Conservation (phyloP, 2,113 vertebrate genomes). For the Phoenicopterus ruber region DNA sequence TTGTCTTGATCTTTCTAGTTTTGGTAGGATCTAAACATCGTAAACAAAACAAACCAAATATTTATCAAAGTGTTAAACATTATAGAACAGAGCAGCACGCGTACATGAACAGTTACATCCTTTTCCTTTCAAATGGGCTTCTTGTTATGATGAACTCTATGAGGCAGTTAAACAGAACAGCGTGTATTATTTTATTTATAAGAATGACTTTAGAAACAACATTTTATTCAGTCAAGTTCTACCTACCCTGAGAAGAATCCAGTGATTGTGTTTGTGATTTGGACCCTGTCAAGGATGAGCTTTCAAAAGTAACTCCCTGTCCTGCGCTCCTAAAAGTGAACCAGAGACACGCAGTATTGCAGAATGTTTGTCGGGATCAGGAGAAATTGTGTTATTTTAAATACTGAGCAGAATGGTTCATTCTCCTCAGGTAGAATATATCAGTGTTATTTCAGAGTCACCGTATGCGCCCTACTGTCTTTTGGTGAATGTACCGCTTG, state of each 20-base stretch:
- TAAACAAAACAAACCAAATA: not conserved
- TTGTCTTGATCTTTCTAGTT: slow-evolving; percentile 76
- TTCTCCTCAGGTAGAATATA: not conserved
- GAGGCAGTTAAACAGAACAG: not conserved
- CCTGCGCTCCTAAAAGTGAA: slow-evolving; percentile 35
- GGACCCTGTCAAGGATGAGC: slow-evolving; percentile 27
- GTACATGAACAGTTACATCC: not conserved
- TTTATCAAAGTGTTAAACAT: not conserved
- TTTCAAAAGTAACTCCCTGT: slow-evolving; percentile 52
- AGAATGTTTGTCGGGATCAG: not conserved
- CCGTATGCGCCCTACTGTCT: not conserved
- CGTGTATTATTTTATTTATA: not conserved
- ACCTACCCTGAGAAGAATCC: slow-evolving; percentile 72
- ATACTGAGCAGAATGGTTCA: not conserved
- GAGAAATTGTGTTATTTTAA: not conserved
- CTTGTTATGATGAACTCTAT: not conserved
- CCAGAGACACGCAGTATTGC: not conserved
- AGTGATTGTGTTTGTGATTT: slow-evolving; percentile 64
- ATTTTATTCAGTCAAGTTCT: not conserved
- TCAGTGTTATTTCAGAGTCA: not conserved
- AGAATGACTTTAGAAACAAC: not conserved
- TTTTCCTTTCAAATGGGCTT: not conserved
- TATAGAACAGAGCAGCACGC: not conserved
- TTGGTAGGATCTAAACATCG: slow-evolving; percentile 68
- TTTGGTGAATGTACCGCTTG: not conserved